A percentile compares a stretch with the other conserved stretches of the same genome.
Evolutionary conservation across 2,797 vertebrate species (phyloP).

Genomic region (Melanotaenia pygmaea): DNA sequence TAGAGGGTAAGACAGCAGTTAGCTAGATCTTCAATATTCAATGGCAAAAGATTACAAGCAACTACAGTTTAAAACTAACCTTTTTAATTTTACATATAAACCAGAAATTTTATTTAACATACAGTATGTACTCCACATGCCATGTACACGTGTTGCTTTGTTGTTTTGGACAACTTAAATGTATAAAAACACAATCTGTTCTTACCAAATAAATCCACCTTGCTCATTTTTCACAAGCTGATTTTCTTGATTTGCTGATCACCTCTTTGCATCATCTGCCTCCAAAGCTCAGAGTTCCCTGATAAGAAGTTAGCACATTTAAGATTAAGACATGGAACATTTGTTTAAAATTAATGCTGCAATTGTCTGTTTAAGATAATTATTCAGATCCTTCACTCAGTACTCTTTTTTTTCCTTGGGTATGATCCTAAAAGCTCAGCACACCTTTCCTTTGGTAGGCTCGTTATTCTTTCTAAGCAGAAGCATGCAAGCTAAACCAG

Average conservation of each 20-base stretch:
- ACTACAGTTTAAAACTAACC: background rate
- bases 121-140: background rate
- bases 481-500: no score
- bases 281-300: background rate
- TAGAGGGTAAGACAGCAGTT: slow-evolving; percentile 78
- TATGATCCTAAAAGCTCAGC: background rate
- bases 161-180: background rate
- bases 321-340: background rate
- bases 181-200: background rate
- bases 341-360: background rate
- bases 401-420: background rate
- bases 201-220: background rate
- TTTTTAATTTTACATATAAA: background rate
- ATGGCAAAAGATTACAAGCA: background rate
- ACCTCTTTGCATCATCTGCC: background rate
- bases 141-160: background rate
- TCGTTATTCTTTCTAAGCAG: background rate
- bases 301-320: background rate
- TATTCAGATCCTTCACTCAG: background rate
- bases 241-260: background rate
- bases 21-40: background rate
- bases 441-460: background rate
- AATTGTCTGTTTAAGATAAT: background rate
- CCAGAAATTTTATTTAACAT: background rate
- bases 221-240: background rate